Evolutionary conservation across 2,113 vertebrate species (phyloP), one percentile per base, ranked within the genome.

Genomic region (Nothoprocta pentlandii): DNA sequence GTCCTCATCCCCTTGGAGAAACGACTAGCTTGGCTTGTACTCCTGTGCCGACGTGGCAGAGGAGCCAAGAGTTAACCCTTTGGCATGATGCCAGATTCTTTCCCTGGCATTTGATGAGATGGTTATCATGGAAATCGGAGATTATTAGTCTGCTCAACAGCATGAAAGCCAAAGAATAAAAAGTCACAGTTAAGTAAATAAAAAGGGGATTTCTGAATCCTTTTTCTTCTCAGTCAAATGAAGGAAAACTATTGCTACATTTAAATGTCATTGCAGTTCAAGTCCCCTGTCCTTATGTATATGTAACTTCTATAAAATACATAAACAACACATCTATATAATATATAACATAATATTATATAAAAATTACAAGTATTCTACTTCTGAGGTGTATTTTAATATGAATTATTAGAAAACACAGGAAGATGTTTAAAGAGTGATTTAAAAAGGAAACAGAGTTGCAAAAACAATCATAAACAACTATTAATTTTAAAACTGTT

Each of bases 1-100:
- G 64, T 93, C 71, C 77, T 90, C 69, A 79, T 16, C 19, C 41
- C 93, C 85, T 61, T 84, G 66, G 90, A 97, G 92, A 90, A 95
- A 86, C 85, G 1, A 89, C 73, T 86, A 42, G 69, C 83, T 86
- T 95, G 77, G 58, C 80, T 84, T 92, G 62, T 58, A 86, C 91
- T 95, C 69, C 78, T 90, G 77, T 92, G 34, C 77, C 88, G 80
- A 80, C 69, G 28, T 84, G 80, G 75, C 62, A 93, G 58, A 56
- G 39, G 80, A 49, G 54, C 62, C 61, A 80, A 71, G 88, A 77
- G 51, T 78, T 83, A 97, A 95, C 89, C 85, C 87, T 80, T 58
- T 86, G 82, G 69, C 76, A 44, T 41, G 44, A 88, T 46, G 71
- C 16, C 41, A n/a, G 22, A 34, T 42, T 54, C 23, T 42, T n/a